Conservation (phyloP, 2,888 invertebrate genomes). For the Chesias legatella region DNA sequence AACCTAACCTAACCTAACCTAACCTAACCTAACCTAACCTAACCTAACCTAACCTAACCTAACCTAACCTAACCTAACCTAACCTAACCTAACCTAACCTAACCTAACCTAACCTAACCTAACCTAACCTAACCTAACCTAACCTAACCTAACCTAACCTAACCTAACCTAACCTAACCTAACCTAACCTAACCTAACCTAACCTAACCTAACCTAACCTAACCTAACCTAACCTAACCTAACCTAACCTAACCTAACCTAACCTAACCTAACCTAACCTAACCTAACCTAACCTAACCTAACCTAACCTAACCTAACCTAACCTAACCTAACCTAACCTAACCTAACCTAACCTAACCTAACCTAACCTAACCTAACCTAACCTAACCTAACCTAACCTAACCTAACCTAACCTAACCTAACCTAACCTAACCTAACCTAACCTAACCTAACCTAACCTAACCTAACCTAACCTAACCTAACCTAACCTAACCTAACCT, state of each 20-base stretch:
- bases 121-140: not conserved
- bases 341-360: not conserved
- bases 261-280: not conserved
- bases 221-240: not conserved
- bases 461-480: not conserved
- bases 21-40: not conserved
- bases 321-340: not conserved
- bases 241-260: not conserved
- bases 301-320: not conserved
- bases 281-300: not conserved
- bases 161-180: not conserved
- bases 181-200: not conserved
- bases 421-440: not conserved
- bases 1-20: not conserved
- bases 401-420: not conserved
- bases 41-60: not conserved
- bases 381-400: not conserved
- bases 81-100: not conserved
- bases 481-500: not conserved
- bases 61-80: not conserved
- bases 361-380: not conserved
- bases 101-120: not conserved
- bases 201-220: not conserved
- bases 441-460: not conserved
- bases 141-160: not conserved